Percentiles rank a stretch among this genome's conserved stretches.
These are phyloP conservation scores for Lycophotia porphyrea DNA, from an alignment of 2,888 invertebrate genomes.

Conservation along the genomic window DNA sequence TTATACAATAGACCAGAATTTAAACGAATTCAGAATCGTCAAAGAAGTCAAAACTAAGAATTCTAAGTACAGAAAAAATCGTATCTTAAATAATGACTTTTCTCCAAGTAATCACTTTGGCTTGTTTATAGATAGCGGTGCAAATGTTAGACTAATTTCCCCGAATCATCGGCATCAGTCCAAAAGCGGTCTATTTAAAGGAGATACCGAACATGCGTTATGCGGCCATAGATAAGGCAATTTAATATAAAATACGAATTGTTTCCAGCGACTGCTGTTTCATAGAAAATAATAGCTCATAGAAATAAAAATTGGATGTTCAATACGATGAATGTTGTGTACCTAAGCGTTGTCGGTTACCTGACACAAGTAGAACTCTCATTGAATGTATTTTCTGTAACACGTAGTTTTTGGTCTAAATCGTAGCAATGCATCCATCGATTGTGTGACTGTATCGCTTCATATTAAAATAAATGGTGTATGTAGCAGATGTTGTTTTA, in stretches of 20 bases:
- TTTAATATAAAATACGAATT: constrained; percentile 18
- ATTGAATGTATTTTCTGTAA: constrained; percentile 22
- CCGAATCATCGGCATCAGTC: background rate
- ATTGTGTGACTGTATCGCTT: constrained; percentile 80
- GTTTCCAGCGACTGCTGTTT: constrained; percentile 14
- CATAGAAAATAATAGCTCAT: constrained; percentile 33
- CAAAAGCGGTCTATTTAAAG: background rate
- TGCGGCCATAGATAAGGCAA: constrained; percentile 15
- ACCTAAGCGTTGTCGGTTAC: constrained; percentile 1
- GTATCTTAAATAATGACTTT: too few species aligned
- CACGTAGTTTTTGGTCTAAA: constrained; percentile 41
- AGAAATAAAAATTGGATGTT: constrained; percentile 46
- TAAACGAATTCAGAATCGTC: too few species aligned
- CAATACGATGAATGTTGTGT: constrained; percentile 38
- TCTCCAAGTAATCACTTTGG: too few species aligned
- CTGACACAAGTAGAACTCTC: constrained; percentile 8
- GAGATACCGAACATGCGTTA: constrained; percentile 1
- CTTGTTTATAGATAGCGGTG: too few species aligned
- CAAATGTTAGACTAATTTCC: background rate
- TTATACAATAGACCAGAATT: too few species aligned
- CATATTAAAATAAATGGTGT: constrained; percentile 86
- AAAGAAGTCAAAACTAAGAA: too few species aligned
- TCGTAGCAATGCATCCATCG: constrained; percentile 73
- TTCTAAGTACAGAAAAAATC: too few species aligned
- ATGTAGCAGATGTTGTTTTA: constrained; percentile 71